Evolutionary conservation across 2,113 vertebrate species (phyloP).

Genomic region (Orientallactaga bullata): DNA sequence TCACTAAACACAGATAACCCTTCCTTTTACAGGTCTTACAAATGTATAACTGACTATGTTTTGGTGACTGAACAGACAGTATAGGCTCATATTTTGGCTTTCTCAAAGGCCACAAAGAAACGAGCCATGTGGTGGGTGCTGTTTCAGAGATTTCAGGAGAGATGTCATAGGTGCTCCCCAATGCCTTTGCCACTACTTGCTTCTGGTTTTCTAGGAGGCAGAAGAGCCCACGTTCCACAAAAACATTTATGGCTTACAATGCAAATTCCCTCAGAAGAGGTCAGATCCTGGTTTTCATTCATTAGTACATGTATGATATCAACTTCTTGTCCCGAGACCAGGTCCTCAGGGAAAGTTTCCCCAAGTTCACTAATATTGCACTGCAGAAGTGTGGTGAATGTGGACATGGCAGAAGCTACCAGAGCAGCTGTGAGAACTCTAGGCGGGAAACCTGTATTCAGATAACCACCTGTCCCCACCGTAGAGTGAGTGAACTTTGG

Average conservation of each 20-base stretch:
- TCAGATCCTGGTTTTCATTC: not conserved
- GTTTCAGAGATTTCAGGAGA: conserved; percentile 42
- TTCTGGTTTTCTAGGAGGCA: not conserved
- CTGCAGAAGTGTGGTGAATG: not conserved
- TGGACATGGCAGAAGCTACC: rapidly evolving
- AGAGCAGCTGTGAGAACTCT: not conserved
- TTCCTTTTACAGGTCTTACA: not conserved
- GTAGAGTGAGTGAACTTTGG: not conserved
- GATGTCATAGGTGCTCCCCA: conserved; percentile 27
- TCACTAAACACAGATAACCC: not conserved
- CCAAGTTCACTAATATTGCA: too few relatives aligned
- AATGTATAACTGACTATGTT: not conserved
- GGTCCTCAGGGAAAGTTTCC: too few relatives aligned
- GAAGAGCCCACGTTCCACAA: not conserved
- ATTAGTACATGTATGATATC: not conserved
- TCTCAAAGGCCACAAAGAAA: conserved; percentile 27
- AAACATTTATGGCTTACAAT: not conserved
- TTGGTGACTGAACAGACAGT: not conserved
- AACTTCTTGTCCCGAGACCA: too few relatives aligned
- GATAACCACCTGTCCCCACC: rapidly evolving
- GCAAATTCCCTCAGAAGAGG: not conserved
- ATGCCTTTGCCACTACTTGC: not conserved
- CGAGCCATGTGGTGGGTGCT: conserved; percentile 20
- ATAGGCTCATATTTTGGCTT: conserved; percentile 5
- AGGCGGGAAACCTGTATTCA: not conserved